Evolutionary conservation across 2,113 vertebrate species (phyloP).

Genomic region (Erinaceus europaeus): DNA sequence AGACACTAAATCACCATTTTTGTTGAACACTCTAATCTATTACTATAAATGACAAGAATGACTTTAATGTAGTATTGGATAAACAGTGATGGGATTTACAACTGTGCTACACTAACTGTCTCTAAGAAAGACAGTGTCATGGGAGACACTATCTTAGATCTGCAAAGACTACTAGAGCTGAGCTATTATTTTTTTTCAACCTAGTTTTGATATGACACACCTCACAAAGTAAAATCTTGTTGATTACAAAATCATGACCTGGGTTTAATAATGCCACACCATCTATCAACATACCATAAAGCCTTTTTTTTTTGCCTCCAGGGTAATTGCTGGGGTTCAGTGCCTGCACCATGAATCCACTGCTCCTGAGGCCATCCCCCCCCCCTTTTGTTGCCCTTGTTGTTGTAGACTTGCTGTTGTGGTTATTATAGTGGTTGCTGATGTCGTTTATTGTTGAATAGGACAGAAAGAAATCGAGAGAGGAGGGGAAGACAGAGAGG

Average conservation of each 20-base stretch:
- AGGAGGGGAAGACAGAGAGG: too few species aligned
- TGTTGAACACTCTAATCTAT: constrained; percentile 30
- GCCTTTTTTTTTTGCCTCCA: too few species aligned
- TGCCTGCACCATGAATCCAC: too few species aligned
- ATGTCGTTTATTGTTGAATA: too few species aligned
- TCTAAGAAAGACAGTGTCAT: constrained; percentile 7
- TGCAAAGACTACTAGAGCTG: constrained; percentile 32
- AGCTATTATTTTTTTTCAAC: constrained; percentile 25
- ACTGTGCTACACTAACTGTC: constrained; percentile 4
- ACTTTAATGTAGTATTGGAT: constrained; percentile 44
- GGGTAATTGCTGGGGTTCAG: too few species aligned
- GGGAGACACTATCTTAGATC: constrained; percentile 22
- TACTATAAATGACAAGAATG: constrained; percentile 37
- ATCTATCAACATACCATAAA: not conserved
- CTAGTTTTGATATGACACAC: constrained; percentile 39
- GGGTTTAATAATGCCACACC: not conserved
- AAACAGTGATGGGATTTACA: constrained; percentile 34
- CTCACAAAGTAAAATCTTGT: constrained; percentile 32
- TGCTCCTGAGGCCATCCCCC: too few species aligned
- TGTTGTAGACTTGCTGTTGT: too few species aligned
- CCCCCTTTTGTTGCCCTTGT: too few species aligned
- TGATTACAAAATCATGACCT: constrained; percentile 32
- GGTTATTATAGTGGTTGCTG: too few species aligned
- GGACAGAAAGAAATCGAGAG: too few species aligned
- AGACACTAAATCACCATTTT: constrained; percentile 39